A percentile compares a stretch with the other conserved stretches of the same genome.
Conservation (phyloP, 2,888 invertebrate genomes). For the Ophion costatus region DNA sequence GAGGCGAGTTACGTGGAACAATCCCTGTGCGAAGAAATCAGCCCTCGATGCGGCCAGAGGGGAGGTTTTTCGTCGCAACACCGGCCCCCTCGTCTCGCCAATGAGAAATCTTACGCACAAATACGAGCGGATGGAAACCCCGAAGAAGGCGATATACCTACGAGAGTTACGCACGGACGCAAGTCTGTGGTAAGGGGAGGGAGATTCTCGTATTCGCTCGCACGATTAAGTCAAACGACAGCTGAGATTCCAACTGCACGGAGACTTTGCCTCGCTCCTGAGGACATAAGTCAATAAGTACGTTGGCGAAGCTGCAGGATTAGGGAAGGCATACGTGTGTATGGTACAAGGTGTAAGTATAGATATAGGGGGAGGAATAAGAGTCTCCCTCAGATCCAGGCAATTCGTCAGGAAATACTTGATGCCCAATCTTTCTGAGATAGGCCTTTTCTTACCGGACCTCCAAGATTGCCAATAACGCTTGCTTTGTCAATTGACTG, state of each 20-base stretch:
- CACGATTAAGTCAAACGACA: slow-evolving; percentile 66
- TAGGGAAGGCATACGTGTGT: slow-evolving; percentile 20
- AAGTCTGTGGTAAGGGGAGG: slow-evolving; percentile 23
- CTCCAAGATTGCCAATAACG: background rate
- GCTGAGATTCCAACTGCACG: slow-evolving; percentile 62
- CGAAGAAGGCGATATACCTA: slow-evolving; percentile 24
- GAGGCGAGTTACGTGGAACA: slow-evolving; percentile 60
- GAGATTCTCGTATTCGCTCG: slow-evolving; percentile 52
- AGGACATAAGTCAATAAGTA: slow-evolving; percentile 80
- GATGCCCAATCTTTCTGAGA: background rate
- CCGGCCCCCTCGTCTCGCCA: slow-evolving; percentile 46
- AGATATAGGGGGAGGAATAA: slow-evolving; percentile 45
- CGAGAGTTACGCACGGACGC: slow-evolving; percentile 21
- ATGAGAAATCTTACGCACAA: slow-evolving; percentile 56
- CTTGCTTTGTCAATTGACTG: background rate
- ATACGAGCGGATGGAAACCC: background rate
- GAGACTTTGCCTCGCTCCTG: slow-evolving; percentile 50
- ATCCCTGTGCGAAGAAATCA: slow-evolving; percentile 71
- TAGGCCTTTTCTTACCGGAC: background rate
- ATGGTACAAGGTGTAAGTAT: slow-evolving; percentile 24
- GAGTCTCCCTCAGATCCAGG: slow-evolving; percentile 27
- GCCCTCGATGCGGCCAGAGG: slow-evolving; percentile 56
- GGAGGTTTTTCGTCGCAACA: slow-evolving; percentile 40
- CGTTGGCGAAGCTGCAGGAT: slow-evolving; percentile 71
- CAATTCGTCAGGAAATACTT: slow-evolving; percentile 3